Evolutionary conservation across 1,140 invertebrate genomes (phyloP), one percentile per base, ranked within the genome.

Genomic region (Tetragnatha versicolor): DNA sequence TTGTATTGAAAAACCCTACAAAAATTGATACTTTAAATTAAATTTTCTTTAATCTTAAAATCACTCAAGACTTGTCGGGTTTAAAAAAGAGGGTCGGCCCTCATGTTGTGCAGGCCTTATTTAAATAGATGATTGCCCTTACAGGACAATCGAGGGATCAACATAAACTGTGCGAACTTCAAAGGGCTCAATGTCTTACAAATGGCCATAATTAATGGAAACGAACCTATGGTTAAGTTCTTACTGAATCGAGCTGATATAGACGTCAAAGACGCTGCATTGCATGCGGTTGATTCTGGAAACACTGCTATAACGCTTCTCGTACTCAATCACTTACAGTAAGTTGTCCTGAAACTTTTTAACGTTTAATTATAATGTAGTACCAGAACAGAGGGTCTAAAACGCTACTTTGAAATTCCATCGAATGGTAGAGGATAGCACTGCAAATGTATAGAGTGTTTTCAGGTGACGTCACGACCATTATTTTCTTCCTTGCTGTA

Each of bases 81-180:
- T 51, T 14, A 51, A 51, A 6, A 22, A 20, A 51, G 12, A 51
- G 22, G 12, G n/a, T 5, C 6, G 22, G 12, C 9, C 9, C 5
- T 9, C 49, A 22, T 9, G 12, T 6, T 6, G 12, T 6, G n/a
- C 10, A 51, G 12, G 22, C 20, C n/a, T 17, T 39, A 42, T 42
- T 4, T 10, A 35, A 10, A 20, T 17, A 3, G 0, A 29, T 35
- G 25, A 25, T 37, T 37, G 2, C 9, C 0, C 9, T 51, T 22
- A 58, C 58, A 79, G 77, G 66, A 61, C 0, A 14, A 69, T 29
- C 53, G 20, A 9, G 22, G 33, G 1, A 3, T 79, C 42, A 60
- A 79, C 14, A 17, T 79, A 2, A 79, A 79, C 14, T 69, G 53
- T n/a, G 35, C 53, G 14, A 70, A 79, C 33, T 79, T 49, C 37